Conservation (phyloP, 2,888 invertebrate genomes). For the Ethmia dodecea region DNA sequence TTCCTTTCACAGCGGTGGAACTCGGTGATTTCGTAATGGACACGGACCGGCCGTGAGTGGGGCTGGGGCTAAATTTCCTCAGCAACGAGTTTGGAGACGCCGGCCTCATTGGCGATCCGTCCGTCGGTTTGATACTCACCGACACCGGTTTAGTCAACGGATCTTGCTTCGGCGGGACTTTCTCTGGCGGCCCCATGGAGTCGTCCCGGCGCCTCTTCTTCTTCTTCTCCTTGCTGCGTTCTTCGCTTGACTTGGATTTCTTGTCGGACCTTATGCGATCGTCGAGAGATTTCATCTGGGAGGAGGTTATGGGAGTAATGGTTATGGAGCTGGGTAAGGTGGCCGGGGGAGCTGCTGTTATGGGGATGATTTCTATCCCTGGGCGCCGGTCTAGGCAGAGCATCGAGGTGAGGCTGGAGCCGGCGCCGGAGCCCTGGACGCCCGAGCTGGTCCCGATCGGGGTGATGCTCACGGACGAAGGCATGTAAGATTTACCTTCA, state of each 20-base stretch:
- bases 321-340: constrained; percentile 89
- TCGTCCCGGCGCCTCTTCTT: constrained; percentile 86
- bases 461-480: constrained; percentile 72
- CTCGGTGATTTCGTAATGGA: constrained; percentile 81
- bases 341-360: constrained; percentile 80
- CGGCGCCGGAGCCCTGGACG: constrained; percentile 80
- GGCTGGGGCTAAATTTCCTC: constrained; percentile 85
- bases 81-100: constrained; percentile 82
- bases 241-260: constrained; percentile 65
- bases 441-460: constrained; percentile 72
- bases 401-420: constrained; percentile 76
- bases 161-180: constrained; percentile 85
- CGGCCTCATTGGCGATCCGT: constrained; percentile 79
- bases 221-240: constrained; percentile 81
- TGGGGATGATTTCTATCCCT: constrained; percentile 92
- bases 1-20: constrained; percentile 55
- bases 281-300: constrained; percentile 70
- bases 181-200: constrained; percentile 90
- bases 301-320: constrained; percentile 87
- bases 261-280: constrained; percentile 66
- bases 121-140: constrained; percentile 84
- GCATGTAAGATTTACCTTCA: constrained; percentile 74
- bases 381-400: constrained; percentile 82
- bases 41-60: constrained; percentile 81
- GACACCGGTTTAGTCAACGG: constrained; percentile 84